Percentiles rank a stretch among this genome's conserved stretches.
Conservation (phyloP, 2,113 vertebrate species). For the Chiloscyllium plagiosum region DNA sequence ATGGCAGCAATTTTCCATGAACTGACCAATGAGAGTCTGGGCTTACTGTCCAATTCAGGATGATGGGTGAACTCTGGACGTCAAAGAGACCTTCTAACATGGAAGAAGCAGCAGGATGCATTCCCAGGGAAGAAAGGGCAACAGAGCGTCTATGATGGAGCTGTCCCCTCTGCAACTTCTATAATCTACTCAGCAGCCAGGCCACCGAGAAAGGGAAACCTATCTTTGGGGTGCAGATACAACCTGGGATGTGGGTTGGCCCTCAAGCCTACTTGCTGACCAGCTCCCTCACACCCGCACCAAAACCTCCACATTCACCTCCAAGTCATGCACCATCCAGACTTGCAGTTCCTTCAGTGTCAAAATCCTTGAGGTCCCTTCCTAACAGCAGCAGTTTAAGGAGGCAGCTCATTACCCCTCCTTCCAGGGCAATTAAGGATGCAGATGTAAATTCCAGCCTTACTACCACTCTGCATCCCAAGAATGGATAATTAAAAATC, state of each 20-base stretch:
- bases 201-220: not conserved
- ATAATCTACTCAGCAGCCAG: not conserved
- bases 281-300: not conserved
- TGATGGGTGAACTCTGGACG: too few relatives aligned
- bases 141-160: not conserved
- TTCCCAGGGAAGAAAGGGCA: not conserved
- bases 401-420: not conserved
- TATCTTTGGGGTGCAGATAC: too few relatives aligned
- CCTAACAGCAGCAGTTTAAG: not conserved
- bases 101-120: not conserved
- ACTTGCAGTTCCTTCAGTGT: not conserved
- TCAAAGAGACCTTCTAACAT: not conserved
- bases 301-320: not conserved
- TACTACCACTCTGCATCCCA: too few relatives aligned
- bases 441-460: not conserved
- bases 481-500: not conserved
- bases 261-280: not conserved
- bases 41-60: not conserved
- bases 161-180: not conserved
- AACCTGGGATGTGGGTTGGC: not conserved
- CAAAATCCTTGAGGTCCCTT: not conserved
- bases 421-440: not conserved
- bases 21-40: not conserved
- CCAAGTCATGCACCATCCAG: not conserved
- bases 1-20: not conserved